A percentile compares a stretch with the other conserved stretches of the same genome.
Conservation (phyloP, 2,888 invertebrate genomes). For the Caenorhabditis wallacei region DNA sequence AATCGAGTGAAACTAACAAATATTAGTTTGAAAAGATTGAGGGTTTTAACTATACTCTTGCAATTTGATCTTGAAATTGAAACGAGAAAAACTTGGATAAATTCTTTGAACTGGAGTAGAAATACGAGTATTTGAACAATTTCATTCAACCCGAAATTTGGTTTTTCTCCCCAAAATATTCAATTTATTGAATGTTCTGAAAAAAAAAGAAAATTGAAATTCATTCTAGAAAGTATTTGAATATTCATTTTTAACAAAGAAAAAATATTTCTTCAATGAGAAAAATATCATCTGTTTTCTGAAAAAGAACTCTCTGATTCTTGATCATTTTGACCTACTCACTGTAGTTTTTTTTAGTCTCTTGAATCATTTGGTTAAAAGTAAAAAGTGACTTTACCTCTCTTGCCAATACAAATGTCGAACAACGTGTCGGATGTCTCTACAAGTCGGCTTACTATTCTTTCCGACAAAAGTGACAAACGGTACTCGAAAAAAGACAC, state of each 20-base stretch:
- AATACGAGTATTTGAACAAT: too few species aligned
- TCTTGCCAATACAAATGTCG: conserved; percentile 51
- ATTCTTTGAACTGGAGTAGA: neutral
- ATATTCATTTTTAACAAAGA: too few species aligned
- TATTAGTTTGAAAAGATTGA: conserved; percentile 20
- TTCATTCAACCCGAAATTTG: too few species aligned
- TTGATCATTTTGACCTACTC: conserved; percentile 60
- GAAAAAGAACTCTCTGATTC: conserved; percentile 36
- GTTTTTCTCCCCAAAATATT: too few species aligned
- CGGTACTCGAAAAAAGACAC: conserved; percentile 65
- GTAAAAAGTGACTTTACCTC: conserved; percentile 7
- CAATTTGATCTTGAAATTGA: conserved; percentile 6
- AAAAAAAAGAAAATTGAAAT: conserved; percentile 11
- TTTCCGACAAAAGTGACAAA: conserved; percentile 64
- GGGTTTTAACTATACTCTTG: neutral
- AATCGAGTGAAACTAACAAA: conserved; percentile 23
- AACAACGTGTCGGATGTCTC: conserved; percentile 57
- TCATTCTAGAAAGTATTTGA: too few species aligned
- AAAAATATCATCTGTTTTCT: conserved; percentile 23
- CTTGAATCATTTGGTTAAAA: conserved; percentile 51
- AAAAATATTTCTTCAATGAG: too few species aligned
- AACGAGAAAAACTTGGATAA: neutral
- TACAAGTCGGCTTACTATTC: conserved; percentile 57
- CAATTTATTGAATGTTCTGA: neutral
- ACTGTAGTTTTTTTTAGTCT: conserved; percentile 45